Evolutionary conservation across 2,797 vertebrate species (phyloP), one percentile per base, ranked within the genome.

Genomic region (Sebastes oblongus): DNA sequence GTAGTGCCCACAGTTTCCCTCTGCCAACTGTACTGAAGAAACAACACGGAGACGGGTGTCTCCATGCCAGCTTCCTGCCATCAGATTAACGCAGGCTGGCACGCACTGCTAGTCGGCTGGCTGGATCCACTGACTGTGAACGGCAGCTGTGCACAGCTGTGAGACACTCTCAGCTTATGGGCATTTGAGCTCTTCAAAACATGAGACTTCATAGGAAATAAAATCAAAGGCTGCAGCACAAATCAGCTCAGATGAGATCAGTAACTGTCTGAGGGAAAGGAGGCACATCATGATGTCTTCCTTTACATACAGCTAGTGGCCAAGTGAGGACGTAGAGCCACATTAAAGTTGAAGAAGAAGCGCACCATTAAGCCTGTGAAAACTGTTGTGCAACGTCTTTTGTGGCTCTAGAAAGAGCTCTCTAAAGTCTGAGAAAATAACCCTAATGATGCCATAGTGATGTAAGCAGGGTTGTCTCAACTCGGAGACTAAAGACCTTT

Each of bases 1-100:
- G 54, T 5, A 30, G 64, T 52, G 62, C 61, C 75, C 55, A 20
- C 82, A 65, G 39, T 82, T 25, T 54, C 42, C 16, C 66, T 79
- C 72, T 88, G 86, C 75, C 87, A 90, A 82, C 68, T 89, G 75
- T 30, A 78, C 80, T 83, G 78, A 77, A 92, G 83, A 91, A 81
- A 87, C 77, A 91, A 61, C 80, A 58, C 5, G 10, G 71, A 76
- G 58, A 60, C 34, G n/a, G 54, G 64, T 36, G 52, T 36, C 7
- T 70, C 55, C n/a, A 22, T 81, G 86, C 83, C 79, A 89, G 78
- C 84, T 91, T 88, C 84, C 85, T 92, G 87, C 83, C 68, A 56
- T 83, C 87, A 77, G 27, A 78, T 84, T 78, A 84, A 79, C 42
- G 52, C 62, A 56, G 55, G 50, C 78, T 81, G 86, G 75, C 55